Base-by-base conservation (phyloP, 2,797 vertebrate genomes). In the Macroramphosus scolopax region DNA sequence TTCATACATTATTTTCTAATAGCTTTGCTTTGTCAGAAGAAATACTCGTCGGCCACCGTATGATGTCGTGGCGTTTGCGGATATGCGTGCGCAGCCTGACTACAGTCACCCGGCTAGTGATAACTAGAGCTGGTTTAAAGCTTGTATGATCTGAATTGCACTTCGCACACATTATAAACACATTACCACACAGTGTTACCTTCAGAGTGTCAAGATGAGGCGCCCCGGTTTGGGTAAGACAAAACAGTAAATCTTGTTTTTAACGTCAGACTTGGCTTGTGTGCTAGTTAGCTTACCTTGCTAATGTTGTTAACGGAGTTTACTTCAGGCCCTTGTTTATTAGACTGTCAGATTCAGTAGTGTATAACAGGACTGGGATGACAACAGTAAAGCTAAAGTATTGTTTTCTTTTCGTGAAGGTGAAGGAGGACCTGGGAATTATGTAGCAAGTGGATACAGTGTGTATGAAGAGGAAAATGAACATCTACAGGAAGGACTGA, bases 391-490 rank as follows among this genome's bases (percentile, higher is more conserved):
- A n/a, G n/a, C n/a, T n/a, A n/a, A n/a, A n/a, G n/a, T n/a, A n/a
- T n/a, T n/a, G n/a, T n/a, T n/a, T n/a, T n/a, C n/a, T n/a, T n/a
- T n/a, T n/a, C n/a, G n/a, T n/a, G n/a, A 9, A 92, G 91, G 87
- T 63, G 91, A 91, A 17, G 87, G 84, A 31, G 63, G 53, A 5
- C 42, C 87, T 36, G 89, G 88, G 3, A 75, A 68, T 7, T 91
- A 91, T 56, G 84, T 83, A 1, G 86, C 90, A 0, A 95, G 94
- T 58, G 96, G 97, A 0, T 96, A 98, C 68, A 98, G 91, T 28
- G 91, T 95, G 25, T 89, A 96, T 0, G 97, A 99, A 50, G 96
- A 98, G 55, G 96, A 98, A 61, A 99, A 99, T 3, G 93, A 98
- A 24, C 90, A 89, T 22, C 78, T 98, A 31, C 93, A 95, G 4